These are phyloP conservation scores for Bufotes viridis DNA, from an alignment of 2,797 vertebrate genomes.

Conservation along the genomic window DNA sequence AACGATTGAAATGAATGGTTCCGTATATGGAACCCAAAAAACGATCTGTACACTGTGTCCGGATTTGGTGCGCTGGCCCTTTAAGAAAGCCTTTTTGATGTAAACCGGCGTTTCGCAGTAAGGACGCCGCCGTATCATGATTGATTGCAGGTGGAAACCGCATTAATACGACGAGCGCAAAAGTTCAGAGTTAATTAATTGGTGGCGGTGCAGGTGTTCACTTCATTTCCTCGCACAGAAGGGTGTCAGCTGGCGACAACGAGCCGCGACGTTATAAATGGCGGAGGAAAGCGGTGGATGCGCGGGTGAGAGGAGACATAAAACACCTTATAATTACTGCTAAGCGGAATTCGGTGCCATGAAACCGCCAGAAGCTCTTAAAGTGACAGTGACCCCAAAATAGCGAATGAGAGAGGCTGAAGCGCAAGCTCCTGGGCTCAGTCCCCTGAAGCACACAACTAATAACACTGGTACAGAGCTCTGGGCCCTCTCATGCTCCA, in stretches of 20 bases:
- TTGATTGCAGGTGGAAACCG: constrained; percentile 6
- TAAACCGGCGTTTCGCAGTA: background rate
- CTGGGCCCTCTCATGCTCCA: too few species aligned
- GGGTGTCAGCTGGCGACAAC: background rate
- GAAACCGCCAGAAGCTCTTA: background rate
- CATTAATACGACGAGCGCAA: constrained; percentile 7
- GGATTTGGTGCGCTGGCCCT: background rate
- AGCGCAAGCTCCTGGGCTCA: too few species aligned
- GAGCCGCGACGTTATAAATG: background rate
- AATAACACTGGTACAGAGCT: too few species aligned
- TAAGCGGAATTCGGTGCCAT: background rate
- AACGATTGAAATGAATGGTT: too few species aligned
- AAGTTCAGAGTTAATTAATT: constrained; percentile 46
- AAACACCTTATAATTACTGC: background rate
- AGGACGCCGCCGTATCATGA: background rate
- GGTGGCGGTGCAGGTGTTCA: constrained; percentile 25
- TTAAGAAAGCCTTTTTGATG: background rate
- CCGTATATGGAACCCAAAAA: too few species aligned
- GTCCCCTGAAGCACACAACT: too few species aligned
- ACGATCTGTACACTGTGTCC: too few species aligned
- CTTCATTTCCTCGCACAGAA: constrained; percentile 4
- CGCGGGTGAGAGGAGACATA: background rate
- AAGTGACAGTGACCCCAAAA: background rate
- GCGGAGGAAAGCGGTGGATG: background rate
- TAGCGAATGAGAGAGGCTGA: background rate